These are phyloP conservation scores for Danio kyathit DNA, from an alignment of 2,797 vertebrate species.

Conservation along the genomic window DNA sequence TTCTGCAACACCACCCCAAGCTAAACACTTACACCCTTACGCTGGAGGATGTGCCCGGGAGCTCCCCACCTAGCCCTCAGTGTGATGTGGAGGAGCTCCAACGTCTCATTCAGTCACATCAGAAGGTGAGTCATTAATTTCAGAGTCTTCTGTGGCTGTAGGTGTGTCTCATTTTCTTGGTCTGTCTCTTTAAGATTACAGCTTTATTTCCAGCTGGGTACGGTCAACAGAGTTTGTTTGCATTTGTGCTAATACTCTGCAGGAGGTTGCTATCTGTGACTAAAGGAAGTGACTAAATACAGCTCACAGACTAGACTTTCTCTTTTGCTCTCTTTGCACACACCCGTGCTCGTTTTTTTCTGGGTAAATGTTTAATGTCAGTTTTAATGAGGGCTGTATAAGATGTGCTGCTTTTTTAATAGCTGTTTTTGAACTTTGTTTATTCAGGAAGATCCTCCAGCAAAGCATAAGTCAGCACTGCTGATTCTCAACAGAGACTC, in stretches of 20 bases:
- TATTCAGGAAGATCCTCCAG: conserved; percentile 50
- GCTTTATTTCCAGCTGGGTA: conserved; percentile 33
- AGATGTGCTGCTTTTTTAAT: conserved; percentile 32
- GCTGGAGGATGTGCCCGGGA: conserved; percentile 58
- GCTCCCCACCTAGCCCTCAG: conserved; percentile 62
- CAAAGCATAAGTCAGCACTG: conserved; percentile 31
- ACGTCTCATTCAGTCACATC: conserved; percentile 72
- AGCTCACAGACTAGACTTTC: conserved; percentile 29
- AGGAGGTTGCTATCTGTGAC: conserved; percentile 38
- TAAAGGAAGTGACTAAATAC: conserved; percentile 48
- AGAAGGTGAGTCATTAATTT: conserved; percentile 62
- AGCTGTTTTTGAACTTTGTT: conserved; percentile 26
- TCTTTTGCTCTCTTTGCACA: background rate
- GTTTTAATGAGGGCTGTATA: conserved; percentile 39
- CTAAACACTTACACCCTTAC: conserved; percentile 85
- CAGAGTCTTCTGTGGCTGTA: background rate
- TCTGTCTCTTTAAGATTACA: conserved; percentile 24
- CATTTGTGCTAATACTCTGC: conserved; percentile 15
- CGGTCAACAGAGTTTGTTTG: conserved; percentile 30
- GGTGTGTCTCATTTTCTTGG: background rate
- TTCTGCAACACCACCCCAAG: conserved; percentile 80
- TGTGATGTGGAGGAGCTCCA: conserved; percentile 77
- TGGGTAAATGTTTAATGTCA: conserved; percentile 47
- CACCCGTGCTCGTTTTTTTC: background rate
- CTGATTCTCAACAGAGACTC: conserved; percentile 52